Evolutionary conservation across 1,140 invertebrate species (phyloP).

Genomic region (Aphaenogaster rudis): DNA sequence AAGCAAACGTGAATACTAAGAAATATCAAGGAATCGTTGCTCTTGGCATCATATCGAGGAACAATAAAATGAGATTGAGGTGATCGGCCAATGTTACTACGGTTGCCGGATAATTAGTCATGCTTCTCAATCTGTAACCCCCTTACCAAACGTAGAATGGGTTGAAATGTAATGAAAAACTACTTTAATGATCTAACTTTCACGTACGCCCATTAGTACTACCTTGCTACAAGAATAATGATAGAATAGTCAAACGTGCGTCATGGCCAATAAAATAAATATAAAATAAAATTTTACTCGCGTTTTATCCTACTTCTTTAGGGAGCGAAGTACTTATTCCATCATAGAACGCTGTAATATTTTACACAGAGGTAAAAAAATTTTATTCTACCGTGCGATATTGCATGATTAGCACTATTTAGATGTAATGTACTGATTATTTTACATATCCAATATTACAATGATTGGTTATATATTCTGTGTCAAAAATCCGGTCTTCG

Average conservation of each 20-base stretch:
- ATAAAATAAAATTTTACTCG: neutral
- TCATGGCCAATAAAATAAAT: slow-evolving; percentile 42
- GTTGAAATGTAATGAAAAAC: slow-evolving; percentile 49
- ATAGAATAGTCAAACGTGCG: neutral
- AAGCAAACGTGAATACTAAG: neutral
- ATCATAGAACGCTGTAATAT: neutral
- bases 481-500: neutral
- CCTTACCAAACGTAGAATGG: slow-evolving; percentile 11
- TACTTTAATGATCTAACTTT: slow-evolving; percentile 65
- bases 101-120: slow-evolving; percentile 26
- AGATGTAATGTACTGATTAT: neutral
- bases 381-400: neutral
- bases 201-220: slow-evolving; percentile 26
- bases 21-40: neutral
- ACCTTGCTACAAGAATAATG: slow-evolving; percentile 17
- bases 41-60: neutral
- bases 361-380: neutral
- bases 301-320: neutral
- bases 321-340: neutral
- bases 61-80: slow-evolving; percentile 18
- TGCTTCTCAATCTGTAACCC: slow-evolving; percentile 20
- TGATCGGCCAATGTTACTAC: slow-evolving; percentile 15
- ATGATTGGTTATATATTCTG: slow-evolving; percentile 1
- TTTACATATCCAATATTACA: slow-evolving; percentile 1
- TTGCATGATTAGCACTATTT: neutral